Evolutionary conservation across 1,140 invertebrate species (phyloP).

Genomic region (Meteorus sp.): DNA sequence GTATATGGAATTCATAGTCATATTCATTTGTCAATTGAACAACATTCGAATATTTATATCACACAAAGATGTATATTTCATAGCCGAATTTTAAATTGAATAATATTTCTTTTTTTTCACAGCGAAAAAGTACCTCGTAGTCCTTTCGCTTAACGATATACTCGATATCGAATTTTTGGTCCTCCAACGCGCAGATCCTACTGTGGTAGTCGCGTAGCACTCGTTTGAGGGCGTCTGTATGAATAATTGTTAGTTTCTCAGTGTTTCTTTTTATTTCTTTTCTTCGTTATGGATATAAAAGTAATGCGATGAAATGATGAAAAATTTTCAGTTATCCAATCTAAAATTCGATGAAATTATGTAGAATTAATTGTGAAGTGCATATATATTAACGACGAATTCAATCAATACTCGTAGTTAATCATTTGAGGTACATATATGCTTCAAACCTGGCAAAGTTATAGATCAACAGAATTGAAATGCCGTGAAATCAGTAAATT

Average conservation of each 20-base stretch:
- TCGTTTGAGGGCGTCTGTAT: slow-evolving; percentile 68
- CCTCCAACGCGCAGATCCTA: slow-evolving; percentile 86
- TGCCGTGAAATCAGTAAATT: no score
- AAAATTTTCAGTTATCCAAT: neutral
- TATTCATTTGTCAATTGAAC: slow-evolving; percentile 24
- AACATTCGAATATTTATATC: slow-evolving; percentile 15
- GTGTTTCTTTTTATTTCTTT: neutral
- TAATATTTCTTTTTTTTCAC: slow-evolving; percentile 24
- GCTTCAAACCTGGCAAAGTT: no score
- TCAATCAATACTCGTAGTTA: no score
- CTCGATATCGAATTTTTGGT: slow-evolving; percentile 97
- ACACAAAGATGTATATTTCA: neutral
- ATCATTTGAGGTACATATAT: no score
- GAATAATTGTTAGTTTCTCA: slow-evolving; percentile 22
- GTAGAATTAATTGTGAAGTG: no score
- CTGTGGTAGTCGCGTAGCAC: slow-evolving; percentile 86
- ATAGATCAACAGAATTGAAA: no score
- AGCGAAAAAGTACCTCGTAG: slow-evolving; percentile 72
- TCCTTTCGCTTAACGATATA: slow-evolving; percentile 97
- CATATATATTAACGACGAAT: no score
- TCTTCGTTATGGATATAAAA: neutral
- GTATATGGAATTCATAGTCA: neutral
- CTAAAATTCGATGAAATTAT: neutral
- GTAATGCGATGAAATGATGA: neutral
- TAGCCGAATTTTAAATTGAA: slow-evolving; percentile 29